Percentiles rank a stretch among this genome's conserved stretches.
phyloP scores from a whole-genome alignment of 2,888 invertebrate species.

The Fragum sueziense region DNA sequence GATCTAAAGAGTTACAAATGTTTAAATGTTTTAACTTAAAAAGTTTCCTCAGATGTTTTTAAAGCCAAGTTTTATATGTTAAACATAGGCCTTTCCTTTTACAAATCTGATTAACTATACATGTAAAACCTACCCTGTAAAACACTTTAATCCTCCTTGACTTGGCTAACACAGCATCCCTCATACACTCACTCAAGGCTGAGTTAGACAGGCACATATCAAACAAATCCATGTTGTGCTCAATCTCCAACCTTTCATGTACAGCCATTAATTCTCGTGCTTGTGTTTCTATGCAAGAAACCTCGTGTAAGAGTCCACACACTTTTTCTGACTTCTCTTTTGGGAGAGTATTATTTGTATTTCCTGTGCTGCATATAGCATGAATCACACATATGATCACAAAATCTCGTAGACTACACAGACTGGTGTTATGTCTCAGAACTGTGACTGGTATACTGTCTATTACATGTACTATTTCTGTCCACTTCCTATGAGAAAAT shows the following conservation, averaged over 20 bases:
- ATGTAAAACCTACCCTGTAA: slow-evolving; percentile 73
- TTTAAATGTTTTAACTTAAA: no score
- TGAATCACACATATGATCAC: slow-evolving; percentile 68
- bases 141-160: slow-evolving; percentile 70
- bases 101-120: no score
- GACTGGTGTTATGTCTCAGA: slow-evolving; percentile 61
- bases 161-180: slow-evolving; percentile 59
- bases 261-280: slow-evolving; percentile 70
- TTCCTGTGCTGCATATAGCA: slow-evolving; percentile 32
- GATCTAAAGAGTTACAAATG: no score
- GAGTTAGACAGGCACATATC: slow-evolving; percentile 68
- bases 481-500: slow-evolving; percentile 70
- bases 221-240: slow-evolving; percentile 73
- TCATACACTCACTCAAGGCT: slow-evolving; percentile 37
- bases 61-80: no score
- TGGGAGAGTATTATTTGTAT: slow-evolving; percentile 12
- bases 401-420: slow-evolving; percentile 73
- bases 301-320: slow-evolving; percentile 60
- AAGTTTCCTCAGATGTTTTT: no score
- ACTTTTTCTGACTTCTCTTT: slow-evolving; percentile 53
- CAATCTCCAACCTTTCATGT: slow-evolving; percentile 69
- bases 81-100: no score
- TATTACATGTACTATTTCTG: slow-evolving; percentile 68
- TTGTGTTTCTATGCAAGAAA: slow-evolving; percentile 64
- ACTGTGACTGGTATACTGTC: slow-evolving; percentile 69